Conservation (phyloP, 35 echinoderm and acorn worm genomes). For the Anneissia japonica region DNA sequence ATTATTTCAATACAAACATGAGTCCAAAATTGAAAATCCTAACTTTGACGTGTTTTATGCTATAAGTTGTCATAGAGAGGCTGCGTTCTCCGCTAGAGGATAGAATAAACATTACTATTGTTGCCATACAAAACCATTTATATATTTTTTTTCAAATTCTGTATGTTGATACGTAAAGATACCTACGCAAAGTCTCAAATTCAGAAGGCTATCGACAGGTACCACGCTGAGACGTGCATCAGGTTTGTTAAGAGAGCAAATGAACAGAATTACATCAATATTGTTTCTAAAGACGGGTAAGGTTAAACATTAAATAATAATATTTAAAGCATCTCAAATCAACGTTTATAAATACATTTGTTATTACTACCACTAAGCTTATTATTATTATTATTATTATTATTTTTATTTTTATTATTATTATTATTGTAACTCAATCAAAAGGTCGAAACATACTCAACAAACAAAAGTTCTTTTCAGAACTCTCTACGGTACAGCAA, state of each 20-base stretch:
- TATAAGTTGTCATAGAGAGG: too few species aligned
- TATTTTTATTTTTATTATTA: background rate
- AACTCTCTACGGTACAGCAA: background rate
- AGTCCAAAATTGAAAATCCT: too few species aligned
- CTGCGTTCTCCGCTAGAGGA: too few species aligned
- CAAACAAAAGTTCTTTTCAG: background rate
- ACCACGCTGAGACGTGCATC: slow-evolving; percentile 70
- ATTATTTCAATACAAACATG: too few species aligned
- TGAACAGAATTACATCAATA: slow-evolving; percentile 66
- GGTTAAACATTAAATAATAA: background rate
- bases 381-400: background rate
- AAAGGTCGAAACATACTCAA: background rate
- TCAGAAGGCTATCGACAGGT: slow-evolving; percentile 46
- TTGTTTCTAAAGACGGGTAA: slow-evolving; percentile 70
- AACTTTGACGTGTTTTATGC: too few species aligned
- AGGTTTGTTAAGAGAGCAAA: slow-evolving; percentile 46
- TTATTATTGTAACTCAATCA: background rate
- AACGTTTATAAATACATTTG: background rate
- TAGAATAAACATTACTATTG: too few species aligned
- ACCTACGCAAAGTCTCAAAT: slow-evolving; percentile 45
- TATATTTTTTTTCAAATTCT: too few species aligned
- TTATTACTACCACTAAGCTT: too few species aligned
- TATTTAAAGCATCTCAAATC: background rate
- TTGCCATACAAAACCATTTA: too few species aligned
- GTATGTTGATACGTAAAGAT: too few species aligned